Evolutionary conservation across 2,113 vertebrate genomes (phyloP), one percentile per base, ranked within the genome.

Genomic region (Trinectes maculatus): DNA sequence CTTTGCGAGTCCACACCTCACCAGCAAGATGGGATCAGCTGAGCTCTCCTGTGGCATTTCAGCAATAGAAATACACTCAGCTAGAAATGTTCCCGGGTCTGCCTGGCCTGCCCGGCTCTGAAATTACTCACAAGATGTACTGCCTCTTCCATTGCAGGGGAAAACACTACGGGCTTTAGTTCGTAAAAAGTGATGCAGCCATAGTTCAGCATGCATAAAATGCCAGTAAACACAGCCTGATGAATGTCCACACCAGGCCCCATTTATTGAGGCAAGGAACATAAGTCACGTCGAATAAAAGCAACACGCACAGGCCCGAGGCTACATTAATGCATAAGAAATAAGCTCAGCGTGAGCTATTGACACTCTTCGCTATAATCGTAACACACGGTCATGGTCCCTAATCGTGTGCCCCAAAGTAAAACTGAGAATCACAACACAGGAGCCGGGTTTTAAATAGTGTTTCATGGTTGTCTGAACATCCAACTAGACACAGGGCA

Each of bases 261-360:
- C 66, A 77, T 82, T 82, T 84, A 77, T 77, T 40, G 62, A 77
- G 56, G 77, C 79, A 70, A 63, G 71, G 71, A 85, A 79, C 85
- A 84, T 79, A 86, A 87, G 82, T 88, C 82, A 84, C 76, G 84
- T 87, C 70, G 79, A 87, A 86, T 88, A 79, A 89, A 75, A 86
- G 48, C 69, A 34, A 42, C 42, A 72, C 51, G 25, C 67, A 13
- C 4, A 39, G 55, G 64, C 85, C 74, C 25, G 22, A 28, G 77
- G 85, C 82, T 59, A 74, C 65, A 48, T 78, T 85, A 85, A 73
- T 86, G 81, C 85, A 77, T 69, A 42, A 62, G 71, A 74, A 89
- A 83, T 79, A 63, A 78, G 71, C 80, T 85, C 65, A 16, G 67
- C 21, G 58, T 71, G 74, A 66, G 74, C 64, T 85, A 77, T 79